Evolutionary conservation across 2,113 vertebrate genomes (phyloP), one percentile per base, ranked within the genome.

Genomic region (Protobothrops flavoviridis): DNA sequence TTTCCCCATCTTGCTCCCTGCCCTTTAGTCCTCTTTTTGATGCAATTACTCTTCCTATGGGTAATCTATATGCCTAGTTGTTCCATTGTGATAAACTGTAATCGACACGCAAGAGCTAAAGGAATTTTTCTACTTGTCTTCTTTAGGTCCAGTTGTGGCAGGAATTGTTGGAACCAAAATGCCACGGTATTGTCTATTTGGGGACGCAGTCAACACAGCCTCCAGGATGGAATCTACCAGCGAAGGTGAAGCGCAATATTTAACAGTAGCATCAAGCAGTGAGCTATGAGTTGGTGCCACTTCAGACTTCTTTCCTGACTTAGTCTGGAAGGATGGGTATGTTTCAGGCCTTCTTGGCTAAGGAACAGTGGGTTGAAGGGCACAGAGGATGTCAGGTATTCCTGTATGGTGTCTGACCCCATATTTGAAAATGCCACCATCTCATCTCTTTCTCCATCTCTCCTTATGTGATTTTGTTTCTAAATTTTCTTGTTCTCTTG

Each of bases 191-290:
- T 99, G 99, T 93, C 97, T 99, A 94, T 99, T 99, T 97, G 98
- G 99, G 94, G 99, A 99, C 59, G 99, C 98, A 0, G 98, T 99
- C 91, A 99, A 99, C 95, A 99, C 98, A 0, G 98, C 99, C 57
- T 99, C 98, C 8, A 97, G 98, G 88, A 99, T 99, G 98, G 98
- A 99, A 97, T 99, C 99, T 91, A 99, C 97, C 74, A 98, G 98
- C 45, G 96, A 98, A 96, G 98, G 98, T 90, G 48, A n/a, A 17
- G 57, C 13, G 10, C 85, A 86, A 5, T 87, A 26, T 48, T 87
- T 98, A 97, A 94, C 88, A 9, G 3, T 89, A 50, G 91, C 74
- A 26, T 1, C 26, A 89, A 52, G 2, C 23, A 81, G 17, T 81
- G 33, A 21, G 33, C 74, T 81, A 43, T 81, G 74, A 81, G 15